Percentiles rank a stretch among this genome's conserved stretches.
Evolutionary conservation across 2,797 vertebrate genomes (phyloP).

Genomic region (Megaceryle alcyon): DNA sequence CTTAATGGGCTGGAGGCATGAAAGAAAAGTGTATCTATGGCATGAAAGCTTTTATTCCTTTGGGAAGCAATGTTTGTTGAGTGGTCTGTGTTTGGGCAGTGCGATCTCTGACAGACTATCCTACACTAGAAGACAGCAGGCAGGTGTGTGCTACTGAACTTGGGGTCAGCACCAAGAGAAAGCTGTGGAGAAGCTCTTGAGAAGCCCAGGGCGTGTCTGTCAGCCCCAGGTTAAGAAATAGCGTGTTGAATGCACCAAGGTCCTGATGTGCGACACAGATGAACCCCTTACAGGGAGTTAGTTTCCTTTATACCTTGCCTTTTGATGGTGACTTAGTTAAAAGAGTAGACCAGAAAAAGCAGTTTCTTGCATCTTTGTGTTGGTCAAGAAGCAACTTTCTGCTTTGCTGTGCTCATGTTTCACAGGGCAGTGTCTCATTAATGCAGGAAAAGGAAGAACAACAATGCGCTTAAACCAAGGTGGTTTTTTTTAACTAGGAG

Average conservation of each 20-base stretch:
- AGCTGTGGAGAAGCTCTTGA: neutral
- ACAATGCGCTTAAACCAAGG: neutral
- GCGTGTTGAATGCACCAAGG: neutral
- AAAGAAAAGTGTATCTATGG: neutral
- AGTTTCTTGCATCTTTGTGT: neutral
- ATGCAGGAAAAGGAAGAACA: neutral
- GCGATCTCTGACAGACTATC: neutral
- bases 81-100: neutral
- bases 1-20: neutral
- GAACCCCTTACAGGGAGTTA: neutral
- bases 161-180: neutral
- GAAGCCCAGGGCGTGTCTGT: neutral
- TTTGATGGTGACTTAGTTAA: neutral
- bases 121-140: neutral
- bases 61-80: neutral
- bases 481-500: neutral
- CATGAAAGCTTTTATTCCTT: neutral
- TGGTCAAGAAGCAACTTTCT: neutral
- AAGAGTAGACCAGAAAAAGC: neutral
- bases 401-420: neutral
- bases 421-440: rapidly evolving
- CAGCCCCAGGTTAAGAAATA: neutral
- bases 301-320: neutral
- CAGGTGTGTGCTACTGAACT: neutral
- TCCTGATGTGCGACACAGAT: no score